Evolutionary conservation across 2,888 invertebrate species (phyloP).

Genomic region (Mesorhabditis belari): DNA sequence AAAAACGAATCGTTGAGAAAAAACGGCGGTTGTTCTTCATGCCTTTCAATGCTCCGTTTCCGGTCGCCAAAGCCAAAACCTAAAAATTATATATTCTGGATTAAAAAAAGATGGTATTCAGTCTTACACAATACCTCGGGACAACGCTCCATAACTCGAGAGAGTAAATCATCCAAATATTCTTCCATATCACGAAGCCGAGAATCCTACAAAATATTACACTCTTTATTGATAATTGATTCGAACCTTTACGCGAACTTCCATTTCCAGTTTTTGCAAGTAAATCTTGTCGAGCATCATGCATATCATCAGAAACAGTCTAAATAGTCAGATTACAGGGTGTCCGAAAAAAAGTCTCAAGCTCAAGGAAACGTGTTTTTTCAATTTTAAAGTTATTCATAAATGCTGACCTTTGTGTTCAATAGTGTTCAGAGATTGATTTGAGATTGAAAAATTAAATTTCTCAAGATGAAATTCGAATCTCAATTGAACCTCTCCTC

Average conservation of each 20-base stretch:
- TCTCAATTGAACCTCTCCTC: constrained; percentile 30
- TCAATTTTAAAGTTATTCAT: too few relatives aligned
- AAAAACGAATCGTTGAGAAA: not conserved
- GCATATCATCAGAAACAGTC: not conserved
- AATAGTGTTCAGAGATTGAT: constrained; percentile 13
- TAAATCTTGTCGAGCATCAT: constrained; percentile 34
- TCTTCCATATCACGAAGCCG: constrained; percentile 27
- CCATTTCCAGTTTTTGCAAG: constrained; percentile 39
- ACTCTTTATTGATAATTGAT: not conserved
- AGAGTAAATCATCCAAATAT: constrained; percentile 26
- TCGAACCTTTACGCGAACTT: constrained; percentile 33
- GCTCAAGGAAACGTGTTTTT: too few relatives aligned
- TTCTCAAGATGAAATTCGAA: constrained; percentile 38
- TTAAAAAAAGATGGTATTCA: too few relatives aligned
- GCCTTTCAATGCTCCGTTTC: not conserved
- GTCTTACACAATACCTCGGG: too few relatives aligned
- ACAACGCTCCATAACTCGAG: constrained; percentile 29
- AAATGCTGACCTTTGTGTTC: constrained; percentile 5
- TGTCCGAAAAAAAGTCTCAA: too few relatives aligned
- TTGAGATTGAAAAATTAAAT: constrained; percentile 31
- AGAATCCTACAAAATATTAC: constrained; percentile 11
- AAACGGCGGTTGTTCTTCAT: not conserved
- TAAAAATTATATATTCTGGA: too few relatives aligned
- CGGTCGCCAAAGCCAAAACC: not conserved
- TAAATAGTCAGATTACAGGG: not conserved